Base-by-base conservation (phyloP, 2,797 vertebrate species). In the Ataeniobius toweri region DNA sequence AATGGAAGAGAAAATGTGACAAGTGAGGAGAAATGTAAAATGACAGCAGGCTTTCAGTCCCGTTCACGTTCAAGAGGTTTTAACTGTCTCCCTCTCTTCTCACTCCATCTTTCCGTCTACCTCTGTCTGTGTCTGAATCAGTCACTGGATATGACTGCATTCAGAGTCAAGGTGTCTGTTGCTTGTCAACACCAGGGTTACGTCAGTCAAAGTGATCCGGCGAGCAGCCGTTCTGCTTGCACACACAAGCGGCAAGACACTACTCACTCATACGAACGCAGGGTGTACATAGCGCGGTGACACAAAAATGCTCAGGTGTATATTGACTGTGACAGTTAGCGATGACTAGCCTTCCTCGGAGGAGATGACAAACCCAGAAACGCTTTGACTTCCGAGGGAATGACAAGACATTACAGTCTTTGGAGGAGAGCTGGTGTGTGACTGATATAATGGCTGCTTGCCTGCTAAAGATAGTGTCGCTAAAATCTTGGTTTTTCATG, bases 151-250 rank as follows among this genome's bases (percentile, higher is more conserved):
- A 91, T 90, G 93, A 92, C 93, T 91, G 91, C 91, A 85, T 92
- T 92, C 91, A 89, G 93, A 94, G 93, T 93, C 91, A 92, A 94
- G 93, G 93, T 94, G 93, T 94, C 94, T 95, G 94, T 89, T 91
- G 93, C 93, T 93, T 95, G 93, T 94, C 94, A 94, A 91, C 92
- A 89, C 91, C 89, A 81, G 90, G 94, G 94, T 94, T 94, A 93
- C 92, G 93, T 94, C 94, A 94, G 92, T 95, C 91, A 93, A 91
- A 94, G 91, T 91, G 90, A 94, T 91, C 93, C 91, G 85, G 82
- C 71, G 86, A 87, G 85, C 92, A 86, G 88, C 85, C 97, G 2
- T 98, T 99, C 95, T 97, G 97, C 1, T 96, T 96, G 97, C 97
- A 83, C 88, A 91, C 91, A 85, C 89, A 78, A 56, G 84, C 3